phyloP scores from a whole-genome alignment of 1,140 invertebrate species.

The Drosophila micromelanica region DNA sequence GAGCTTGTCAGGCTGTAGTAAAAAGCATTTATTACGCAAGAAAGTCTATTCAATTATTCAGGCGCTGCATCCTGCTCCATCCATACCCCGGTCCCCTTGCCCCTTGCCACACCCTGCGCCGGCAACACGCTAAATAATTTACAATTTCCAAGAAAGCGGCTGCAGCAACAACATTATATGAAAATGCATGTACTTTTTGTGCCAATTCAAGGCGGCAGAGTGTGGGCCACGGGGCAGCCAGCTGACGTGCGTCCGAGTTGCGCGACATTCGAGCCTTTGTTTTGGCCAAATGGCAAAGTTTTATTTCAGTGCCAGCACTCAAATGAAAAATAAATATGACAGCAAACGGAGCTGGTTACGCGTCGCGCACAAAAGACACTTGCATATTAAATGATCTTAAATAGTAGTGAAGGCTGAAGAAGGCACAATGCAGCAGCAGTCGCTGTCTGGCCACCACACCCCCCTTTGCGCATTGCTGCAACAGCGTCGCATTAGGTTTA shows the following conservation, averaged over 20 bases:
- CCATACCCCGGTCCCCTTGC: background rate
- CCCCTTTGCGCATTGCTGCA: slow-evolving; percentile 30
- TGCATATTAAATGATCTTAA: slow-evolving; percentile 84
- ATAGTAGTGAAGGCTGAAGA: slow-evolving; percentile 57
- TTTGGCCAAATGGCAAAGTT: slow-evolving; percentile 81
- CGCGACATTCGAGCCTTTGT: slow-evolving; percentile 77
- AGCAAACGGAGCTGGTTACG: slow-evolving; percentile 61
- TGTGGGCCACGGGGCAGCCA: slow-evolving; percentile 42
- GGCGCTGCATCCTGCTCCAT: slow-evolving; percentile 43
- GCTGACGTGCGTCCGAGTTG: slow-evolving; percentile 76
- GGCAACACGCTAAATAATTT: slow-evolving; percentile 75
- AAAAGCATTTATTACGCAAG: slow-evolving; percentile 82
- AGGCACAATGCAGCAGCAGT: slow-evolving; percentile 67
- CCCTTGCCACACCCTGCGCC: slow-evolving; percentile 32
- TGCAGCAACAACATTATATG: slow-evolving; percentile 63
- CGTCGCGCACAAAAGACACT: slow-evolving; percentile 70
- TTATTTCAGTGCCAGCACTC: slow-evolving; percentile 76
- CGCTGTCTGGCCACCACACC: background rate
- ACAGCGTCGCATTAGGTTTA: slow-evolving; percentile 78
- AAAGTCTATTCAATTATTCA: slow-evolving; percentile 82
- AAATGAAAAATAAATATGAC: slow-evolving; percentile 84
- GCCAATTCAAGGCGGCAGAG: slow-evolving; percentile 30
- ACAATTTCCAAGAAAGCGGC: slow-evolving; percentile 61
- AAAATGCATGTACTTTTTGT: slow-evolving; percentile 76
- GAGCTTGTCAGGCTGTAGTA: slow-evolving; percentile 59